phyloP scores from a whole-genome alignment of 2,888 invertebrate species.

The Galeruca laticollis region DNA sequence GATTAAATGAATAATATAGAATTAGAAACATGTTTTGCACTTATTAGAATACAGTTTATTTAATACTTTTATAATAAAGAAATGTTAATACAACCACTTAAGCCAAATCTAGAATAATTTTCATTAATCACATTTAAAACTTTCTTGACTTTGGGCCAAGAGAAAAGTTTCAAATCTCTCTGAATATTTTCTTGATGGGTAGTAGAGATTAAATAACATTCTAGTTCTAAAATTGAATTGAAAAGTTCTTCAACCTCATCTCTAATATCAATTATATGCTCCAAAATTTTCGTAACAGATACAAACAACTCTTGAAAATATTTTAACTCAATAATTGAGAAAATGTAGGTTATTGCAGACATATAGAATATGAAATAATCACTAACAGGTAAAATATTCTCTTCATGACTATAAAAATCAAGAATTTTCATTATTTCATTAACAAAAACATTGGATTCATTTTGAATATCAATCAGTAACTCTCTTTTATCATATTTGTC shows the following conservation, averaged over 20 bases:
- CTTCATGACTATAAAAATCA: conserved; percentile 51
- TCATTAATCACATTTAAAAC: conserved; percentile 47
- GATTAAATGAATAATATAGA: no score
- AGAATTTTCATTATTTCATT: conserved; percentile 51
- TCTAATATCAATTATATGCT: conserved; percentile 45
- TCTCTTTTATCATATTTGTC: conserved; percentile 44
- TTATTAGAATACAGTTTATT: not conserved
- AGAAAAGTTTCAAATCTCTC: conserved; percentile 47
- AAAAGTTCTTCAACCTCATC: conserved; percentile 50
- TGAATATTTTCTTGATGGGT: conserved; percentile 45
- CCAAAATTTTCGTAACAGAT: conserved; percentile 51
- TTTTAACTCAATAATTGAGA: conserved; percentile 48
- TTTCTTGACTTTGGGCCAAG: conserved; percentile 44
- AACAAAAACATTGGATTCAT: conserved; percentile 46
- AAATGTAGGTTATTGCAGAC: conserved; percentile 54
- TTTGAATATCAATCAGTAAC: conserved; percentile 40
- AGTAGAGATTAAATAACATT: conserved; percentile 54
- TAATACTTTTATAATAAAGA: not conserved
- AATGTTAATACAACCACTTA: conserved; percentile 28
- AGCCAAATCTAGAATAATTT: conserved; percentile 43
- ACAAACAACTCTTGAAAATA: conserved; percentile 51
- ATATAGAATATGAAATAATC: conserved; percentile 56
- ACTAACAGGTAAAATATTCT: conserved; percentile 55
- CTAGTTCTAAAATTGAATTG: conserved; percentile 53
- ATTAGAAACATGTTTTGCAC: no score